Evolutionary conservation across 2,113 vertebrate genomes (phyloP), one percentile per base, ranked within the genome.

Genomic region (Archilochus colubris): DNA sequence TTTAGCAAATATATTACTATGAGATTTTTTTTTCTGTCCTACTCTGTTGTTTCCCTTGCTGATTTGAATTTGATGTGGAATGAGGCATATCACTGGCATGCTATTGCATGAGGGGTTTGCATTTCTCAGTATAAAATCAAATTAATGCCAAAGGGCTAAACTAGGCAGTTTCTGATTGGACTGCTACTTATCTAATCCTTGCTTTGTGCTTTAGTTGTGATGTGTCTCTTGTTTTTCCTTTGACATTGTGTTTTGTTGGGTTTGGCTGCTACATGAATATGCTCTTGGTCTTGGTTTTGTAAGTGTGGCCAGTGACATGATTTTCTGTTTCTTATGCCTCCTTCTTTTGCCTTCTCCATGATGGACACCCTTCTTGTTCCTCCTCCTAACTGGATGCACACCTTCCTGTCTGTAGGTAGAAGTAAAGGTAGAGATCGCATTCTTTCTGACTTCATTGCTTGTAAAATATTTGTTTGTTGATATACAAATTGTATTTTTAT

Each of bases 371-470:
- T 79, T 97, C 93, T 95, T 91, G 69, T 94, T 96, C 94, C 85
- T 98, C 89, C 91, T 93, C 95, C 96, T 95, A 97, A 96, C 57
- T 94, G 97, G 96, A 97, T 1, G 69, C 97, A 89, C 96, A 95
- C 91, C 97, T 98, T 98, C 98, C 93, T 98, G 93, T 97, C 96
- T 98, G 92, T 98, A 99, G 99, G 99, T 98, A 99, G 99, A 98
- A 99, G 98, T 98, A 99, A 99, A 99, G 99, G 99, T 99, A 99
- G 98, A 98, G 93, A 97, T 92, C 55, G 58, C 94, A 97, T 98
- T 98, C 86, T 96, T 98, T 95, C 40, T 96, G 77, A 92, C 63
- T 95, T 90, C 25, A 10, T 95, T 97, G 58, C 64, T 80, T 94
- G 43, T 91, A 51, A 95, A 97, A 82, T 96, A 79, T 86, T 95